Evolutionary conservation across 1,140 invertebrate genomes (phyloP), one percentile per base, ranked within the genome.

Genomic region (Bombyx mori): DNA sequence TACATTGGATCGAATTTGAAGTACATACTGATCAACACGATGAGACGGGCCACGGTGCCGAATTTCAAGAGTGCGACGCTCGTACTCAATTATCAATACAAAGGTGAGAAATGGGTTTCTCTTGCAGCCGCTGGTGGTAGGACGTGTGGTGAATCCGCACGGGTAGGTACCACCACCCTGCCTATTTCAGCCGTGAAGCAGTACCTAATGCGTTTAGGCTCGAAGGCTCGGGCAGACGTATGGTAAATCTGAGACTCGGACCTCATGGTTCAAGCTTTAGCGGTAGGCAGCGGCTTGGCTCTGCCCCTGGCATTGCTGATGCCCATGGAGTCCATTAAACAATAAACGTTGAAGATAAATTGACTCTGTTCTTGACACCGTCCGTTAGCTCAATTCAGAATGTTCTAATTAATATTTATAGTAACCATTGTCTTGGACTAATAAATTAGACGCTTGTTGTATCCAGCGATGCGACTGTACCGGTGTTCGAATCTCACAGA

Each of bases 1-100:
- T 93, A 90, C 64, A 56, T 90, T 58, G 91, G 91, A 7, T 90
- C 90, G 9, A 91, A 90, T 78, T 75, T 95, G 47, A 92, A 92
- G 69, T 94, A 92, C 69, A 93, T 94, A 48, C 61, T 94, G 1
- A 88, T 94, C 8, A 94, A 94, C 69, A 82, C 89, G 0, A 71
- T 93, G 7, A 81, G 92, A 64, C 82, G 93, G 57, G 88, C 89
- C 6, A 89, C 88, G 0, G 89, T 92, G 10, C 57, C 78, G 0
- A 79, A 88, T 50, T 95, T 93, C 69, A 86, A 89, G 46, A 74
- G 82, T 8, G 92, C 92, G 9, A 81, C 91, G 12, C 75, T 93
- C 8, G 81, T 90, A 60, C 90, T 91, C 42, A 92, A 93, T 0
- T 91, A 89, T 73, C 89, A 93, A 71, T n/a, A 10, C 12, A 10